These are phyloP conservation scores for Papilio polyxenes DNA, from an alignment of 1,140 invertebrate species.

Conservation along the genomic window DNA sequence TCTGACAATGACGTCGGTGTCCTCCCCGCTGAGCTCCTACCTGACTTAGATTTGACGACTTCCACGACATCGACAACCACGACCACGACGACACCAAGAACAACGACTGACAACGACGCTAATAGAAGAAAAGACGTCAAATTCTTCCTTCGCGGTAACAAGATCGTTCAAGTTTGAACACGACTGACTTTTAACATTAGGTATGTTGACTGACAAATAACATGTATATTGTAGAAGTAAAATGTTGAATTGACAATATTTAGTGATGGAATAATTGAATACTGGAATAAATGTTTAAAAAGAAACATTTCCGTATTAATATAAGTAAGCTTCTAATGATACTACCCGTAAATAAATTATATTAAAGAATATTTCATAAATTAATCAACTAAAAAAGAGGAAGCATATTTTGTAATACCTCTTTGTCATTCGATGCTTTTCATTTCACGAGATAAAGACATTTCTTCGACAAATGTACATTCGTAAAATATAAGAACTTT, in stretches of 20 bases:
- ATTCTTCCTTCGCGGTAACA: slow-evolving; percentile 74
- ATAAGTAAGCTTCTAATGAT: too few species aligned
- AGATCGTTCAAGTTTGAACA: slow-evolving; percentile 74
- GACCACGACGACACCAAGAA: slow-evolving; percentile 50
- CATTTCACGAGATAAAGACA: too few species aligned
- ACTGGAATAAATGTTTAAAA: not conserved
- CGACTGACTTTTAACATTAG: slow-evolving; percentile 66
- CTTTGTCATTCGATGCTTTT: too few species aligned
- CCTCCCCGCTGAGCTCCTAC: slow-evolving; percentile 65
- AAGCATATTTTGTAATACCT: too few species aligned
- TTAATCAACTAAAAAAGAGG: too few species aligned
- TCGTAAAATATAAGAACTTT: too few species aligned
- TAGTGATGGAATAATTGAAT: too few species aligned
- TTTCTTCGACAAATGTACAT: too few species aligned
- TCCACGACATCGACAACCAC: slow-evolving; percentile 49
- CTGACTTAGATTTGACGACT: slow-evolving; percentile 51
- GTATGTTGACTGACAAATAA: slow-evolving; percentile 55
- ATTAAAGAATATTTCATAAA: too few species aligned
- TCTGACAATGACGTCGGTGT: slow-evolving; percentile 73
- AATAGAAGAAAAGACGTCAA: slow-evolving; percentile 72
- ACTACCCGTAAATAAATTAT: too few species aligned
- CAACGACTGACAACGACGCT: slow-evolving; percentile 47
- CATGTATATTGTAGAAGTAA: slow-evolving; percentile 27
- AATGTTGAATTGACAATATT: not conserved
- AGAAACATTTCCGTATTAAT: too few species aligned